Base-by-base conservation (phyloP, 1,140 invertebrate species). In the Chelonus insularis region DNA sequence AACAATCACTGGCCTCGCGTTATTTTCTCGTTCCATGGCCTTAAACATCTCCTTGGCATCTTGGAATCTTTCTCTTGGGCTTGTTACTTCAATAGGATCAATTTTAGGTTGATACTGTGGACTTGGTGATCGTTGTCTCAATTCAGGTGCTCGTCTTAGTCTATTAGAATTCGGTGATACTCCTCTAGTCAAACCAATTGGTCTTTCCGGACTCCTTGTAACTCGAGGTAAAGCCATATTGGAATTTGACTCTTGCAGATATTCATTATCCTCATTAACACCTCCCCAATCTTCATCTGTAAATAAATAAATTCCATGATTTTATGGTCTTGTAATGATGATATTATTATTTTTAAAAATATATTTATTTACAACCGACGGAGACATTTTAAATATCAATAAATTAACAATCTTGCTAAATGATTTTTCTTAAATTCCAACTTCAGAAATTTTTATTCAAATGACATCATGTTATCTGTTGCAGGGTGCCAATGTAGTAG, bases 11-110 rank as follows among this genome's bases (percentile, higher is more conserved):
- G 78, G 75, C 70, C 82, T 81, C 1, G 76, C 82, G 54, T 86
- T 84, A 37, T 87, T 84, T 63, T 90, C 87, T 63, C 86, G 82
- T 75, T 93, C 91, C 79, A 93, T 84, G 18, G 88, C 86, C 72
- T 88, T 83, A 70, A 93, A 92, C 76, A 92, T 92, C 71, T 92
- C 89, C 74, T 92, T 92, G 37, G 91, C 90, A 68, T 92, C 90
- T 67, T 91, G 89, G 73, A 92, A 92, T 36, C 91, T 84, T 63
- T 92, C 90, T 57, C 88, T 83, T 0, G 90, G 90, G 32, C 74
- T 78, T 16, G 76, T 75, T 43, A 73, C 67, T 36, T 74, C 73
- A 9, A 60, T 70, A 20, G 77, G 72, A 65, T 70, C 75, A 11
- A 74, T 29, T 51, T 81, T 77, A 0, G 77, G 69, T 34, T 83